These are phyloP conservation scores for Lutjanus argentimaculatus DNA, from an alignment of 2,797 vertebrate species.

Conservation along the genomic window DNA sequence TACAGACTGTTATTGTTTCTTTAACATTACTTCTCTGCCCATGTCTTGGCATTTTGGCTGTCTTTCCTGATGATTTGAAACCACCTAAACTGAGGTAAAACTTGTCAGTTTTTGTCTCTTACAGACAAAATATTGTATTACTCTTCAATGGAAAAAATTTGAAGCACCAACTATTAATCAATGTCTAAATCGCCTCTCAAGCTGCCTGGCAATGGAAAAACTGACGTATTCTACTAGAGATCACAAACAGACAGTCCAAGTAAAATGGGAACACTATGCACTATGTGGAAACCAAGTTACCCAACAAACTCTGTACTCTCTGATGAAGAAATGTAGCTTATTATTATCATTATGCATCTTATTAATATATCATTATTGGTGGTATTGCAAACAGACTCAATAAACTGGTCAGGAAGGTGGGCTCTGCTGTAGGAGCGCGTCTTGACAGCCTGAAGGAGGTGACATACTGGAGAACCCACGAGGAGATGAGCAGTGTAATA, in stretches of 20 bases:
- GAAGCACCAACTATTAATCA: conserved; percentile 1
- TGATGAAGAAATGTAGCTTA: neutral
- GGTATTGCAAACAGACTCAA: too few species aligned
- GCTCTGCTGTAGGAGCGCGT: too few species aligned
- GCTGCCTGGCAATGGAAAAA: neutral
- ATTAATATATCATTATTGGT: too few species aligned
- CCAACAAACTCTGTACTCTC: neutral
- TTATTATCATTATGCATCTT: neutral
- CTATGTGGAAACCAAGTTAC: neutral
- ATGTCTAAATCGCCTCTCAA: neutral
- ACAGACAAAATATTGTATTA: neutral
- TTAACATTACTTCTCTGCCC: neutral
- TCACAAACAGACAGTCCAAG: neutral
- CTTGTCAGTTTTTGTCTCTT: neutral
- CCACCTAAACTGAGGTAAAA: neutral
- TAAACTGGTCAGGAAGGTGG: too few species aligned
- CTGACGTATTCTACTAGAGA: neutral
- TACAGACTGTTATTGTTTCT: neutral
- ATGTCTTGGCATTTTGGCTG: neutral
- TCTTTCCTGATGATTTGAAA: neutral
- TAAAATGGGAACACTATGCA: neutral
- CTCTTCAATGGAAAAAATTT: neutral
- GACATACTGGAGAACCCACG: too few species aligned
- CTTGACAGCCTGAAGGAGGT: too few species aligned
- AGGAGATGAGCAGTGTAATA: too few species aligned